Base-by-base conservation (phyloP, 2,888 invertebrate species). In the Chaetoderma sp. region DNA sequence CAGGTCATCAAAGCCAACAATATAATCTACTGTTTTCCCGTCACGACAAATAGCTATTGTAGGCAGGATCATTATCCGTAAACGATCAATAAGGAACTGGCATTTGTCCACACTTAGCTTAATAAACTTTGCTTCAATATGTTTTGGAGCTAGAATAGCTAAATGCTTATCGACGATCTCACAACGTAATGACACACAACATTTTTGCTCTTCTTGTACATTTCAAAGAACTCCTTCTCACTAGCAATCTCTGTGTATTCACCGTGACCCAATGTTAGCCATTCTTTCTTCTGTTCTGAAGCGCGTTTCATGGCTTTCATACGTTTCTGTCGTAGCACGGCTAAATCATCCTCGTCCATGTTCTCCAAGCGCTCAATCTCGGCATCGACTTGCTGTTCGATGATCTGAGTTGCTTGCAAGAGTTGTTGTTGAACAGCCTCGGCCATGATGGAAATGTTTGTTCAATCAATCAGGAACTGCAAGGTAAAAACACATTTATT, bases 101-200 rank as follows among this genome's bases (percentile, higher is more conserved):
- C 93, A 93, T 75, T 94, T 91, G 80, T 97, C 96, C 0, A 94
- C 98, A 87, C 98, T 93, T 52, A 96, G 87, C 85, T 92, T 93
- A 73, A 92, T 90, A 83, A 94, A 93, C 74, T 91, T 89, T 0
- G 94, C 91, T 88, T 95, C 98, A 2, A 97, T 83, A 80, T 98
- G 97, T 79, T 93, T 94, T 63, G 89, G 90, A 1, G 96, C 94
- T n/a, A 99, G 87, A 36, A 92, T 88, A 84, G 93, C 92, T 33
- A 98, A 88, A 86, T 98, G 97, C 90, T 94, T 95, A 86, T 98
- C 98, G 0, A 96, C 92, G 71, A 98, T 96, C 83, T 92, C 92
- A 83, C 95, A 96, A 47, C 96, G 91, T 60, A 93, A 85, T 97
- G 95, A 78, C 95, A 93, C 1, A 98, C 92, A 10, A 97, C 92